These are phyloP conservation scores for Blastobasis lacticolella DNA, from an alignment of 2,888 invertebrate genomes.

Conservation along the genomic window DNA sequence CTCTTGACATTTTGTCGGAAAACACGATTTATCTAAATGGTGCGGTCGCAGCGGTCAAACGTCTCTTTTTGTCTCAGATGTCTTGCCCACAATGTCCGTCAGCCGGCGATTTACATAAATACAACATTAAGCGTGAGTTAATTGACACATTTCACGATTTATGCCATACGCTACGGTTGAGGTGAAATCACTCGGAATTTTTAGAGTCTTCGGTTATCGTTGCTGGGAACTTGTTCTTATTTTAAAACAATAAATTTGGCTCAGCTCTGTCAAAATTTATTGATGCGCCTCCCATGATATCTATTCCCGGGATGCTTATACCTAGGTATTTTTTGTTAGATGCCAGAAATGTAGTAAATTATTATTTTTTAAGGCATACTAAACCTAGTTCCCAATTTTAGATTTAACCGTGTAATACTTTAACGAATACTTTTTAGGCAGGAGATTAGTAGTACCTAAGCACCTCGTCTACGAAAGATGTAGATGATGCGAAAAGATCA, in stretches of 20 bases:
- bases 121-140: slow-evolving; percentile 66
- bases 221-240: slow-evolving; percentile 35
- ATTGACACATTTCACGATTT: slow-evolving; percentile 72
- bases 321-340: slow-evolving; percentile 1
- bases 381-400: no score
- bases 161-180: slow-evolving; percentile 45
- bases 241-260: slow-evolving; percentile 26
- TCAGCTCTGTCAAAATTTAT: slow-evolving; percentile 18
- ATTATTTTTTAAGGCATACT: no score
- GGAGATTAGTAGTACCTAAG: no score
- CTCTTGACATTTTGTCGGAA: slow-evolving; percentile 36
- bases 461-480: no score
- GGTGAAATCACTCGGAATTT: slow-evolving; percentile 44
- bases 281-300: slow-evolving; percentile 2
- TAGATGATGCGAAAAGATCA: no score
- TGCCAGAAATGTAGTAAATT: no score
- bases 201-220: slow-evolving; percentile 32
- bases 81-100: slow-evolving; percentile 44
- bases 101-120: slow-evolving; percentile 63
- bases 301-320: slow-evolving; percentile 5
- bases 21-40: slow-evolving; percentile 39
- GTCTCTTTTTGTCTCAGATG: slow-evolving; percentile 42
- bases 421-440: no score
- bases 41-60: slow-evolving; percentile 35
- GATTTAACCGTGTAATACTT: no score